These are phyloP conservation scores for Centropus unirufus DNA, from an alignment of 2,113 vertebrate genomes.

Conservation along the genomic window DNA sequence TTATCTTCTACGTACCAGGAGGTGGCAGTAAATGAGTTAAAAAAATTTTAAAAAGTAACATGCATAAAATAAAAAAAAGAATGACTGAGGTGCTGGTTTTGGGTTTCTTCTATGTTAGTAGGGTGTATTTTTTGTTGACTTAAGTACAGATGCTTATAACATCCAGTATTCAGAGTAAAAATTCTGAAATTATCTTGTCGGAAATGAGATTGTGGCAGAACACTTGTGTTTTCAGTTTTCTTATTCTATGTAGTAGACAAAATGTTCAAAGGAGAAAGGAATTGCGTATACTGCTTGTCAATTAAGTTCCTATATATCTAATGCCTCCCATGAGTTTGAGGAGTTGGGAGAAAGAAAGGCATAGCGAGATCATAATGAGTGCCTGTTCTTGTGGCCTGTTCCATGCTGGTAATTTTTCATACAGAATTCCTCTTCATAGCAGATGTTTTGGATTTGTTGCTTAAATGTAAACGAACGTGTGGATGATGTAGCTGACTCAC, in stretches of 20 bases:
- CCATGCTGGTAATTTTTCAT: not conserved
- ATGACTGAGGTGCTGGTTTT: not conserved
- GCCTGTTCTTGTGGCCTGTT: accelerated
- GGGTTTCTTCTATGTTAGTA: not conserved
- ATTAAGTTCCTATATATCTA: not conserved
- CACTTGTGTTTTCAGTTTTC: not conserved
- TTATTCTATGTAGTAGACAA: not conserved
- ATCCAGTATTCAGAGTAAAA: not conserved
- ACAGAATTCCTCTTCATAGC: not conserved
- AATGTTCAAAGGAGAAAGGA: not conserved
- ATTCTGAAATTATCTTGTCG: not conserved
- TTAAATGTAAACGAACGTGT: not conserved
- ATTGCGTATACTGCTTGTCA: not conserved
- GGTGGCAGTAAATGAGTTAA: slow-evolving; percentile 72
- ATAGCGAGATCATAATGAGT: not conserved
- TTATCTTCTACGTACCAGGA: slow-evolving; percentile 59
- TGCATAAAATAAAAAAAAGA: not conserved
- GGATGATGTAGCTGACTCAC: not conserved
- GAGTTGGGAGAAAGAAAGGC: not conserved
- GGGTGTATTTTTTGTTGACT: not conserved
- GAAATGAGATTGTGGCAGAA: not conserved
- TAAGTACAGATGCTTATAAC: not conserved
- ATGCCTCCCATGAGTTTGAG: not conserved
- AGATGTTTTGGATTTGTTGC: not conserved
- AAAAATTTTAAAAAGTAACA: not conserved